These are phyloP conservation scores for Stenchaetothrips biformis DNA, from an alignment of 2,888 invertebrate species.

Conservation along the genomic window DNA sequence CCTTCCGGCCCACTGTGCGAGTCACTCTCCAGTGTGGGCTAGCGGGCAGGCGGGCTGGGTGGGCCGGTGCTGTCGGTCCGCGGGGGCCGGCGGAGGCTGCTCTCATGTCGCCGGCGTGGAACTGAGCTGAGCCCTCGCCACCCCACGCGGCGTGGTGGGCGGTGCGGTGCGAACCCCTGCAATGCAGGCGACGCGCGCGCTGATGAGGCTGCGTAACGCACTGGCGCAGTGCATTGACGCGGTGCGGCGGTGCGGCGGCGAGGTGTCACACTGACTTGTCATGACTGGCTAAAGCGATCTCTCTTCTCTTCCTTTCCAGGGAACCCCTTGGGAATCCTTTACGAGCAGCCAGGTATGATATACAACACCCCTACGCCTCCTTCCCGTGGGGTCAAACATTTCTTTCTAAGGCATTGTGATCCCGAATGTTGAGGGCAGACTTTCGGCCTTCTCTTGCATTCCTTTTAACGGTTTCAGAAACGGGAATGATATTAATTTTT, in stretches of 20 bases:
- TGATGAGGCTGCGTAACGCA: constrained; percentile 1
- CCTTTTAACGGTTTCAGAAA: background rate
- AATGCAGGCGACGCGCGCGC: constrained; percentile 9
- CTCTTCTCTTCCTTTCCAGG: background rate
- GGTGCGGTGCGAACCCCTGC: background rate
- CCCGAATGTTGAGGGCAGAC: background rate
- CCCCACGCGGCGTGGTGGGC: background rate
- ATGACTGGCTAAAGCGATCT: no score
- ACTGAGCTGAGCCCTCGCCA: no score
- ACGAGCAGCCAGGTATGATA: constrained; percentile 10
- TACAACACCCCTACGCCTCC: background rate
- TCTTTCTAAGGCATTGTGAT: background rate
- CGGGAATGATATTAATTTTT: background rate
- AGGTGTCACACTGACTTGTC: no score
- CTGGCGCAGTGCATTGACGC: background rate
- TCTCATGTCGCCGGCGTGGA: no score
- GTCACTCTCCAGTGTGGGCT: no score
- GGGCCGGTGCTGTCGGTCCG: no score
- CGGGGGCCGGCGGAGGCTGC: no score
- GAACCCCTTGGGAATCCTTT: background rate
- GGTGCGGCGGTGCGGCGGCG: background rate
- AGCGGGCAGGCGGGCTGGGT: no score
- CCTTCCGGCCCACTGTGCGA: no score
- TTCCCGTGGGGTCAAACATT: background rate
- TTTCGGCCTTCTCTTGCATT: background rate